Evolutionary conservation across 2,888 invertebrate genomes (phyloP).

Genomic region (Dasysyrphus albostriatus): DNA sequence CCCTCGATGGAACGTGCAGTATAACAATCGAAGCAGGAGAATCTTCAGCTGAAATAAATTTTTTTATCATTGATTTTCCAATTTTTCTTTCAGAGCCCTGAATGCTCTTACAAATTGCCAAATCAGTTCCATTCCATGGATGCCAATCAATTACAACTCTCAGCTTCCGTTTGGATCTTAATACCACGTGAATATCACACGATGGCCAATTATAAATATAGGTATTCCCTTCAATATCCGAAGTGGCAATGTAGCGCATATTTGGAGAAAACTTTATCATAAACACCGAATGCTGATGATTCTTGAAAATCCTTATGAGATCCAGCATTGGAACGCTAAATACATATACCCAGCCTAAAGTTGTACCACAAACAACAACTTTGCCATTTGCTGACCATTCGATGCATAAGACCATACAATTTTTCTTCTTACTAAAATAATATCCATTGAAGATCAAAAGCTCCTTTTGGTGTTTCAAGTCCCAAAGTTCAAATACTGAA

Average conservation of each 20-base stretch:
- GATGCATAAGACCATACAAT: conserved; percentile 78
- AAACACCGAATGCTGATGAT: conserved; percentile 78
- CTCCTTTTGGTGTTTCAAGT: conserved; percentile 76
- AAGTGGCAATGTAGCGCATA: conserved; percentile 80
- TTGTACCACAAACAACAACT: conserved; percentile 80
- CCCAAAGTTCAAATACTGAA: conserved; percentile 81
- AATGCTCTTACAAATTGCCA: conserved; percentile 82
- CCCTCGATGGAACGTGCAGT: conserved; percentile 79
- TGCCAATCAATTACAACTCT: conserved; percentile 83
- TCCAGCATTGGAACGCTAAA: conserved; percentile 77
- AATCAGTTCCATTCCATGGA: conserved; percentile 83
- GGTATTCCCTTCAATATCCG: conserved; percentile 80
- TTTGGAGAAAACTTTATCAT: conserved; percentile 80
- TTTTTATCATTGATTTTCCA: neutral
- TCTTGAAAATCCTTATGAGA: conserved; percentile 75
- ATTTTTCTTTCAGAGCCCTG: too few relatives aligned
- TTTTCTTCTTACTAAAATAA: conserved; percentile 76
- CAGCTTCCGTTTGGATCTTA: conserved; percentile 77
- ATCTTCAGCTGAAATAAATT: conserved; percentile 78
- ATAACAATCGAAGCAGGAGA: conserved; percentile 80
- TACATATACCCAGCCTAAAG: conserved; percentile 78
- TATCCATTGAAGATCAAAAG: conserved; percentile 79
- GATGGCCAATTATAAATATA: conserved; percentile 78
- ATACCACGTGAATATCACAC: conserved; percentile 77
- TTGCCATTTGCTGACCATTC: conserved; percentile 80